These are phyloP conservation scores for Formica aserva DNA, from an alignment of 2,888 invertebrate species.

Conservation along the genomic window DNA sequence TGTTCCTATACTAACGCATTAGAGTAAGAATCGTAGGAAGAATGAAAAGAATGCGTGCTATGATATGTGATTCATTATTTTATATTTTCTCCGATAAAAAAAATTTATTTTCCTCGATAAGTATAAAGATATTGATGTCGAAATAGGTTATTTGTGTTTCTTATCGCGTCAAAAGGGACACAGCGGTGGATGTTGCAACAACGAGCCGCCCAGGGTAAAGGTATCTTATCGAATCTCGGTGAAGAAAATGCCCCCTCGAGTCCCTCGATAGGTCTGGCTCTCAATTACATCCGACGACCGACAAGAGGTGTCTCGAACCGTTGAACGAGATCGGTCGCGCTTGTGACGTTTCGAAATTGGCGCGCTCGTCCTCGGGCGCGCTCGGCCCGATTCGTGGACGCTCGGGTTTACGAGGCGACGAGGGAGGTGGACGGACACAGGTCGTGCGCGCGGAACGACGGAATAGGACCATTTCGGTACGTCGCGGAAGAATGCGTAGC, in stretches of 20 bases:
- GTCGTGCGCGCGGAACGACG: conserved; percentile 76
- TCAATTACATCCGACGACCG: no score
- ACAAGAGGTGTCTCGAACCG: no score
- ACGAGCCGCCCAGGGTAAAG: neutral
- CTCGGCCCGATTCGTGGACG: conserved; percentile 58
- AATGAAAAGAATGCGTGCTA: no score
- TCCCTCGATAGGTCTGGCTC: no score
- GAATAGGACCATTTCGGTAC: conserved; percentile 83
- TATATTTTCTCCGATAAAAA: no score
- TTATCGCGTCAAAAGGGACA: neutral
- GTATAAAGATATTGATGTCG: no score
- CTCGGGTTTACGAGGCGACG: conserved; percentile 34
- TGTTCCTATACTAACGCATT: neutral
- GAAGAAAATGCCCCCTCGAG: neutral
- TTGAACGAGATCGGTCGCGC: neutral
- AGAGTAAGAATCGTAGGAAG: neutral
- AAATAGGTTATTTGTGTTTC: neutral
- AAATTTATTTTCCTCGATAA: neutral
- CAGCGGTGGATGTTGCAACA: no score
- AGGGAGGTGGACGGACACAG: conserved; percentile 58
- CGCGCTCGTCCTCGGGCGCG: conserved; percentile 60
- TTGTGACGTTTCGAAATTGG: conserved; percentile 61
- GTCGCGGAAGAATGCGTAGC: conserved; percentile 85
- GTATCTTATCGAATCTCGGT: neutral
- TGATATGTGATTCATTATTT: no score